Evolutionary conservation across 2,888 invertebrate species (phyloP), one percentile per base, ranked within the genome.

Genomic region (Chymomyza caudatula): DNA sequence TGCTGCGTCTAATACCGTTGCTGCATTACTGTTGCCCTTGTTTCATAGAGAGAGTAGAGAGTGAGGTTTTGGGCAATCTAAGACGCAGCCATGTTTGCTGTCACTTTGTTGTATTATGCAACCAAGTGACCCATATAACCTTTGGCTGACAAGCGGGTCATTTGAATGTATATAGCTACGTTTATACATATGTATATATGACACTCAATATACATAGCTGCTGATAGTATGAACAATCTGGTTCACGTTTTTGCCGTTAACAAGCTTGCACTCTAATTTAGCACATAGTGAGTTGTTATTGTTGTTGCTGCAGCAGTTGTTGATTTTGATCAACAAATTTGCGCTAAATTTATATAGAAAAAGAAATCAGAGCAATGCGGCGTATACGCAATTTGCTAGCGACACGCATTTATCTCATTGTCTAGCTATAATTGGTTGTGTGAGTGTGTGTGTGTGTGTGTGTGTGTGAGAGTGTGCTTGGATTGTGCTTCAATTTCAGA

Each of bases 211-310:
- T 37, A 37, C 11, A 54, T 19, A 22, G 52, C 54, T 54, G 17
- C 54, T 25, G 15, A 22, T 56, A n/a, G 63, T 67, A 73, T 78
- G 70, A 77, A 69, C 65, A 74, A 86, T 82, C 74, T 60, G 53
- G 15, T 5, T 53, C 53, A n/a, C 53, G 4, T 25, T 22, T 79
- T 68, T 25, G 69, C 52, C 69, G 76, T 81, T 85, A 85, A 81
- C 80, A 81, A 77, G 80, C 84, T 83, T 83, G 80, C 80, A 81
- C 76, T 82, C 74, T 72, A 74, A 80, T 83, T 77, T 82, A 67
- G 68, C 73, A 69, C 62, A 60, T 73, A 67, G 57, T 65, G 55
- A 70, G 47, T 65, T 74, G 67, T 53, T 68, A 53, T 53, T 57
- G 56, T 19, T 57, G 15, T 55, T 61, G 59, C 63, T 67, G 81